Conservation (phyloP, 2,113 vertebrate genomes). For the Sialia sialis region DNA sequence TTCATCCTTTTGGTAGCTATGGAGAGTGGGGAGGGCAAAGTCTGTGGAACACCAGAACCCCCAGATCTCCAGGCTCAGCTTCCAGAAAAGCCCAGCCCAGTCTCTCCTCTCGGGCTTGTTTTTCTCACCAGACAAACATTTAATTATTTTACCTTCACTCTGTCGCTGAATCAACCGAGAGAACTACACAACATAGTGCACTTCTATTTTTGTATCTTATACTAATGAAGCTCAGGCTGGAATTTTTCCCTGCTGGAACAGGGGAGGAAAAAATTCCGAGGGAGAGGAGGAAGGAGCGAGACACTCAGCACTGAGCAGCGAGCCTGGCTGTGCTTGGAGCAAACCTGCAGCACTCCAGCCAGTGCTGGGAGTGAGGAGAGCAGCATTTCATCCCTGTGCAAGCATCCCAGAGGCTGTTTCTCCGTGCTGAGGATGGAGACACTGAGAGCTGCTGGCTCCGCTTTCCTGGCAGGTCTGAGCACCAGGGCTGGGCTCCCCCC, state of each 20-base stretch:
- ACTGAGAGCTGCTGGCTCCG: not conserved
- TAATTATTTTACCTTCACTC: slow-evolving; percentile 33
- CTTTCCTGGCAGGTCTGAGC: not conserved
- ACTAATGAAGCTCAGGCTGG: slow-evolving; percentile 36
- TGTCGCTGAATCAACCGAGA: not conserved
- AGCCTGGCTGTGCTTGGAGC: not conserved
- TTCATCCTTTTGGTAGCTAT: not conserved
- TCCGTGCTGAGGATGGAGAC: not conserved
- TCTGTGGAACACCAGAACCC: not conserved
- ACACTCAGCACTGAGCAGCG: accelerated
- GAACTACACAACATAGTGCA: slow-evolving; percentile 17
- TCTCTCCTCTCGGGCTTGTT: not conserved
- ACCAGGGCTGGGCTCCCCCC: not conserved
- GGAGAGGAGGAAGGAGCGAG: not conserved
- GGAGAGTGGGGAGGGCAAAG: not conserved
- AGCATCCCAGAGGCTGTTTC: not conserved
- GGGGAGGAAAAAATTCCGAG: not conserved
- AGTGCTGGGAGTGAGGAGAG: not conserved
- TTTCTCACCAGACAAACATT: slow-evolving; percentile 13
- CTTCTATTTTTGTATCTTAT: slow-evolving; percentile 54
- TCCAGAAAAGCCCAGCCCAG: not conserved
- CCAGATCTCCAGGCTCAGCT: not conserved
- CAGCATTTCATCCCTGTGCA: not conserved
- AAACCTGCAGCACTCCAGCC: not conserved
- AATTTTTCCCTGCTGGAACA: not conserved